Conservation (phyloP, 1,140 invertebrate genomes). For the Belonocnema kinseyi region DNA sequence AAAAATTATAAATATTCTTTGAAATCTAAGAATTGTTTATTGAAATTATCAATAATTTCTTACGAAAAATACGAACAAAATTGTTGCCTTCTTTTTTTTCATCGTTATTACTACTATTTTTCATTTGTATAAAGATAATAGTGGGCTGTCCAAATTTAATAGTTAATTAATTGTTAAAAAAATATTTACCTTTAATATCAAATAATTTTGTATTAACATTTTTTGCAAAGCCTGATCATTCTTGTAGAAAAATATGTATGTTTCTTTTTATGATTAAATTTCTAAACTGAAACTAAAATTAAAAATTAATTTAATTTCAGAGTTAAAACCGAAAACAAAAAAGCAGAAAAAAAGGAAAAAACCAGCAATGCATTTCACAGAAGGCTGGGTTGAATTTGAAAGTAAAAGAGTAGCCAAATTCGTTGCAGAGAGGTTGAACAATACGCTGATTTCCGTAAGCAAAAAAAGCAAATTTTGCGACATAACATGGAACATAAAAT, state of each 20-base stretch:
- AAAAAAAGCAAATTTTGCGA: constrained; percentile 93
- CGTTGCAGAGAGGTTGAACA: constrained; percentile 89
- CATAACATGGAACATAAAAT: constrained; percentile 96
- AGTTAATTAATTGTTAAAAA: too few species aligned
- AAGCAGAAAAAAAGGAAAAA: constrained; percentile 79
- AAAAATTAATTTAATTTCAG: constrained; percentile 41
- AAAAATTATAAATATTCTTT: too few species aligned
- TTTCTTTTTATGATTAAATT: constrained; percentile 24
- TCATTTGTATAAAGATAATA: too few species aligned
- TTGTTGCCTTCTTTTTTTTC: background rate
- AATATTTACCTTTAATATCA: too few species aligned
- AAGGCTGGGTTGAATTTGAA: constrained; percentile 98
- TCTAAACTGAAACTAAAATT: constrained; percentile 15
- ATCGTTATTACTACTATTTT: background rate
- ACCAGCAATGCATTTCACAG: constrained; percentile 83
- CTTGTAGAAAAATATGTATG: too few species aligned
- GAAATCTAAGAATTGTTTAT: too few species aligned
- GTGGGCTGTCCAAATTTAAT: background rate
- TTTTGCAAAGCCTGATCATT: too few species aligned
- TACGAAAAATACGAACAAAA: too few species aligned
- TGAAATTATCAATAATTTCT: too few species aligned
- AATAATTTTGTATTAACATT: too few species aligned
- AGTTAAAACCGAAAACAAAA: constrained; percentile 61
- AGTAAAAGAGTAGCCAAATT: constrained; percentile 92
- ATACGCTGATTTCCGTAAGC: constrained; percentile 89